Evolutionary conservation across 2,888 invertebrate species (phyloP).

Genomic region (Lithophane ornitopus): DNA sequence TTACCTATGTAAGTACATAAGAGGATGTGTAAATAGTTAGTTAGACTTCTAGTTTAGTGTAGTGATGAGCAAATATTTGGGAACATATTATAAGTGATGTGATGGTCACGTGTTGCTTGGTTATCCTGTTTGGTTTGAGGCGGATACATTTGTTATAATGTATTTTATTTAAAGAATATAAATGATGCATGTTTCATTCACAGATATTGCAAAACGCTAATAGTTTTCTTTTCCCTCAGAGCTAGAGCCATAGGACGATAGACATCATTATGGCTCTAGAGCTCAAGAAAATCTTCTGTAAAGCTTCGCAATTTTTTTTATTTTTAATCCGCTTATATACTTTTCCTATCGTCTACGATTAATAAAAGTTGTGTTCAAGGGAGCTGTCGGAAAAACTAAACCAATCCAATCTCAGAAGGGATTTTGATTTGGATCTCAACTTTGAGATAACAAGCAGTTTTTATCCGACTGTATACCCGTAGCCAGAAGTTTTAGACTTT

Average conservation of each 20-base stretch:
- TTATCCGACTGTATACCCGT: conserved; percentile 12
- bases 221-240: background rate
- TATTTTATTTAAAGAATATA: conserved; percentile 3
- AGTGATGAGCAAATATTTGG: conserved; percentile 62
- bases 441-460: conserved; percentile 20
- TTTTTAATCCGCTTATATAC: too few relatives aligned
- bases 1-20: conserved; percentile 39
- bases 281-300: background rate
- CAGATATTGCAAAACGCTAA: conserved; percentile 4
- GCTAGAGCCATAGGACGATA: background rate
- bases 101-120: conserved; percentile 40
- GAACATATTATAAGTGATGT: conserved; percentile 34
- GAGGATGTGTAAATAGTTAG: conserved; percentile 51
- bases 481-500: conserved; percentile 5
- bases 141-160: conserved; percentile 30
- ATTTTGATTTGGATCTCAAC: conserved; percentile 9
- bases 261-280: background rate
- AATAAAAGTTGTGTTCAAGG: background rate
- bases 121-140: conserved; percentile 13
- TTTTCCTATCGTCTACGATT: too few relatives aligned
- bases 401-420: conserved; percentile 22
- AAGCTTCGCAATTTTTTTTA: too few relatives aligned
- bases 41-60: conserved; percentile 52
- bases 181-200: background rate
- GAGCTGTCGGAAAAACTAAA: conserved; percentile 13